Evolutionary conservation across 2,797 vertebrate genomes (phyloP), one percentile per base, ranked within the genome.

Genomic region (Megalops cyprinoides): DNA sequence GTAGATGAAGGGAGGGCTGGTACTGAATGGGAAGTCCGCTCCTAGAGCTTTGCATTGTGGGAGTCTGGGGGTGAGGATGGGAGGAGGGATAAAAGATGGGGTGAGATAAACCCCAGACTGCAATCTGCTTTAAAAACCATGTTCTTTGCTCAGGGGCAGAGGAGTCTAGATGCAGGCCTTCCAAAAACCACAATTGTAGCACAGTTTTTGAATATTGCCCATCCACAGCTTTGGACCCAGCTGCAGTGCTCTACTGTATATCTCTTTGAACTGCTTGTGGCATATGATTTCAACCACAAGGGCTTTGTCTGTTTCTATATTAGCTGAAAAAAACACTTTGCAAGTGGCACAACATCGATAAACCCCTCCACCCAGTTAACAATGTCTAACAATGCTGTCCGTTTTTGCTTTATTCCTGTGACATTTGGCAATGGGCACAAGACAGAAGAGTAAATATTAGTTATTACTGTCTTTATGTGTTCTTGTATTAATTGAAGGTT

Each of bases 271-370:
- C 37, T n/a, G n/a, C 84, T 20, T 53, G 83, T 84, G 84, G 82
- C 73, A 56, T 0, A 0, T 42, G 79, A 76, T 81, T 85, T 67
- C 88, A 86, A 82, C 77, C 80, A 55, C 71, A 78, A n/a, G 84
- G 79, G 28, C 53, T 88, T 87, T 84, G 49, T 92, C 85, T 93
- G 51, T 86, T 87, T 51, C 39, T 86, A 96, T 94, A 82, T 94
- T 95, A 90, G 88, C 88, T 76, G 90, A 92, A 89, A 90, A 94
- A 91, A 53, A 23, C 14, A 95, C 93, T 10, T 0, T 20, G 31
- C 0, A 87, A 91, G 58, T 95, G n/a, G 60, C 25, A 5, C 4
- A 10, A 10, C n/a, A n/a, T n/a, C n/a, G n/a, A n/a, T n/a, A n/a
- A n/a, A n/a, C n/a, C n/a, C n/a, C n/a, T n/a, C n/a, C n/a, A n/a